Percentiles rank a stretch among this genome's conserved stretches.
phyloP scores from a whole-genome alignment of 2,113 vertebrate genomes.

The Pelobates fuscus region DNA sequence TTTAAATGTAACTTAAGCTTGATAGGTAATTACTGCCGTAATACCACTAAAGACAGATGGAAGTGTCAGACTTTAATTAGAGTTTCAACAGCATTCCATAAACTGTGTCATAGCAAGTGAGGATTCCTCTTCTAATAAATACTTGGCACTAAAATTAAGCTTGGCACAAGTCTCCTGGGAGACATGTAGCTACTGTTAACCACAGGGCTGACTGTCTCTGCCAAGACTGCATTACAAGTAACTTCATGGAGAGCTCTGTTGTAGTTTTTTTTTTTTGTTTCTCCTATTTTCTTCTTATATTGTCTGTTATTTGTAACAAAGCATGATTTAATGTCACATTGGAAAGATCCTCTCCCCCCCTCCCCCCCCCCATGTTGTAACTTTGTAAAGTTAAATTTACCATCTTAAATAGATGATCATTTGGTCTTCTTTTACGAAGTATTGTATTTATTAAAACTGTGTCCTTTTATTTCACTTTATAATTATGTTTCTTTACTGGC shows the following conservation, averaged over 20 bases:
- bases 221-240: constrained; percentile 16
- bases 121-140: constrained; percentile 23
- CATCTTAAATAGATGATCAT: too few relatives aligned
- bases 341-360: too few relatives aligned
- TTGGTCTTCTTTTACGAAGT: too few relatives aligned
- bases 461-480: too few relatives aligned
- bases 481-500: too few relatives aligned
- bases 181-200: constrained; percentile 23
- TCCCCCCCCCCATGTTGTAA: too few relatives aligned
- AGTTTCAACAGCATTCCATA: not conserved
- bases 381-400: too few relatives aligned
- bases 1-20: not conserved
- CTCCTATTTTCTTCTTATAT: not conserved
- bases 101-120: constrained; percentile 17
- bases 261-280: not conserved
- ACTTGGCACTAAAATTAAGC: constrained; percentile 2
- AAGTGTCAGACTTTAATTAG: not conserved
- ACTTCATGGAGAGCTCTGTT: not conserved
- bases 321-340: too few relatives aligned
- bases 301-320: not conserved
- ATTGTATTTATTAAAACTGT: too few relatives aligned
- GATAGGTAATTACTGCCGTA: not conserved
- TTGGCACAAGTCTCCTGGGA: constrained; percentile 13
- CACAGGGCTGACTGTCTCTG: not conserved
- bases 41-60: not conserved